These are phyloP conservation scores for Ceratina calcarata DNA, from an alignment of 1,140 invertebrate species.

Conservation along the genomic window DNA sequence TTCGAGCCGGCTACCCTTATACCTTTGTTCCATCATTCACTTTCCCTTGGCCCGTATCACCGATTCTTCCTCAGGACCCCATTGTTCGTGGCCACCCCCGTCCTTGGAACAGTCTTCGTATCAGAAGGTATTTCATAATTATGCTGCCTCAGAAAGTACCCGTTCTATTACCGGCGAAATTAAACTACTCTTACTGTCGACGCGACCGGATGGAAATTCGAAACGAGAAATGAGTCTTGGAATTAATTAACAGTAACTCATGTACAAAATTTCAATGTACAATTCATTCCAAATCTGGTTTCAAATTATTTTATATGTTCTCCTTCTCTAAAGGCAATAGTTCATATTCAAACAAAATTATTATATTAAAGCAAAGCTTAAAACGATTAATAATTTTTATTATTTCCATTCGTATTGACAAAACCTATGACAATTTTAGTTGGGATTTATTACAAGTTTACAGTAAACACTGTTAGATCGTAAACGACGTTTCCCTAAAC, in stretches of 20 bases:
- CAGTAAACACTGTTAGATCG: too few relatives aligned
- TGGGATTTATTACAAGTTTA: too few relatives aligned
- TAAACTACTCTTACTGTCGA: background rate
- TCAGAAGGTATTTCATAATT: slow-evolving; percentile 59
- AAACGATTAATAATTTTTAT: too few relatives aligned
- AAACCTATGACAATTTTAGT: too few relatives aligned
- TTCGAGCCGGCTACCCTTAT: slow-evolving; percentile 4
- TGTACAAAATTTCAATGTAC: too few relatives aligned
- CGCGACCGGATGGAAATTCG: background rate
- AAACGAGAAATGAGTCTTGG: background rate
- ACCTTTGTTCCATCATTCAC: slow-evolving; percentile 18
- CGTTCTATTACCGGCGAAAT: background rate
- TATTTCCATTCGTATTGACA: too few relatives aligned
- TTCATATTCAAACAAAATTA: too few relatives aligned
- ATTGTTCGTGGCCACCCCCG: slow-evolving; percentile 42
- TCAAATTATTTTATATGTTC: too few relatives aligned
- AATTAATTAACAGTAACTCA: background rate
- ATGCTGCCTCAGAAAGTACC: background rate
- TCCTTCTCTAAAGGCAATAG: too few relatives aligned
- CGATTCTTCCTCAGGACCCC: slow-evolving; percentile 11
- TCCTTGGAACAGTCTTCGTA: slow-evolving; percentile 1
- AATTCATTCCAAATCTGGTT: too few relatives aligned
- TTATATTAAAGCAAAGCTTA: too few relatives aligned
- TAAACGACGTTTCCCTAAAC: too few relatives aligned
- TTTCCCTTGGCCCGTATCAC: slow-evolving; percentile 40